Percentiles rank a stretch among this genome's conserved stretches.
phyloP scores from a whole-genome alignment of 2,113 vertebrate genomes.

The Lepidothrix coronata region DNA sequence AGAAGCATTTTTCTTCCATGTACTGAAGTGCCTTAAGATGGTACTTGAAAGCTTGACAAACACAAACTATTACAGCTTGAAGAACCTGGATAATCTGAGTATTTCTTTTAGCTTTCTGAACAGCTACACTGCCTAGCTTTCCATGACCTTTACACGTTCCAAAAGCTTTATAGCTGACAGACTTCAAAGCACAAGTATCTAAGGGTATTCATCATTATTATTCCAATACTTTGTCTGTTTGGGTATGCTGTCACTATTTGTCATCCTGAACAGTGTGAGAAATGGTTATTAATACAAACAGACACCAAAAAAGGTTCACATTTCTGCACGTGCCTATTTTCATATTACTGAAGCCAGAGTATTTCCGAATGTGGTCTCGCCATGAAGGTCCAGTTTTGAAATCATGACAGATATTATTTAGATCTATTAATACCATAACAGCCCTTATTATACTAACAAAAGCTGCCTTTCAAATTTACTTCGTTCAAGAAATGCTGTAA shows the following conservation, averaged over 20 bases:
- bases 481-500: background rate
- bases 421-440: background rate
- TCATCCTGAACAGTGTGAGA: background rate
- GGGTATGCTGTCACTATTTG: background rate
- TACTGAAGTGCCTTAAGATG: background rate
- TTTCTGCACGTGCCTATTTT: background rate
- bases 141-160: background rate
- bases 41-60: constrained; percentile 46
- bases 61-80: background rate
- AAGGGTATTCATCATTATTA: background rate
- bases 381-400: background rate
- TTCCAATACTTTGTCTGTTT: background rate
- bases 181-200: background rate
- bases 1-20: background rate
- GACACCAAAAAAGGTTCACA: background rate
- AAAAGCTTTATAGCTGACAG: background rate
- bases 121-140: background rate
- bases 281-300: background rate
- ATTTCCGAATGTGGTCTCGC: background rate
- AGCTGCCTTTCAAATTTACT: background rate
- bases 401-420: background rate
- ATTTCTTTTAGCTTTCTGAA: constrained; percentile 13
- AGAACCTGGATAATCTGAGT: background rate
- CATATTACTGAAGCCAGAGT: background rate
- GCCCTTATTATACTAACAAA: background rate